Evolutionary conservation across 2,888 invertebrate genomes (phyloP), one percentile per base, ranked within the genome.

Genomic region (Lepidonotus clava): DNA sequence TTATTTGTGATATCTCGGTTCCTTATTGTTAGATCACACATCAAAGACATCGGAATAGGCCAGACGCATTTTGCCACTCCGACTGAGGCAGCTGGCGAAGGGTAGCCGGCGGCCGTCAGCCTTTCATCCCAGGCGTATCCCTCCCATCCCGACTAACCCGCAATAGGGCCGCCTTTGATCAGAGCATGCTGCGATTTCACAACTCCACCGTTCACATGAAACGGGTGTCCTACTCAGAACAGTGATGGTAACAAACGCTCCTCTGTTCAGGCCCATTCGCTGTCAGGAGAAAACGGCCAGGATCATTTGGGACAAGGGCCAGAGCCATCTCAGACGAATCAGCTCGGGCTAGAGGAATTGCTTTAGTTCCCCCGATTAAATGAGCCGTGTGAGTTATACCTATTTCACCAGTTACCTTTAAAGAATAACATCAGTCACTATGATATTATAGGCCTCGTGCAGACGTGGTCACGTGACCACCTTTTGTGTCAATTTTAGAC

Each of bases 161-260:
- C 28, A 24, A 24, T 61, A 28, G 28, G 28, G 2, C 24, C 24
- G 61, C 11, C 61, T 61, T 61, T 61, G 61, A 61, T 61, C 61
- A 61, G 2, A 2, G 61, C 61, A 61, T 61, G 61, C 61, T 61
- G 24, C 61, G 61, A 61, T 61, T 61, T 61, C 61, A 61, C 61
- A 61, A 61, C 61, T 28, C 24, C 61, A 28, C 61, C 28, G 61
- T 11, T n/a, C n/a, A 28, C 11, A 28, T 24, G 61, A 24, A 28
- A 61, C 28, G n/a, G 28, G 11, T 11, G 28, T n/a, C 24, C 61
- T n/a, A 61, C 61, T 61, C 28, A 28, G 61, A 24, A 61, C 61
- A 28, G 4, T 24, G 24, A 61, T 2, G 61, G 28, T 32, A 28
- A 61, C 28, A 61, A 28, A n/a, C n/a, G n/a, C n/a, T n/a, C n/a